These are phyloP conservation scores for Hydrozoanthus gracilis DNA, from an alignment of 92 coral and sea anemone genomes.

Conservation along the genomic window DNA sequence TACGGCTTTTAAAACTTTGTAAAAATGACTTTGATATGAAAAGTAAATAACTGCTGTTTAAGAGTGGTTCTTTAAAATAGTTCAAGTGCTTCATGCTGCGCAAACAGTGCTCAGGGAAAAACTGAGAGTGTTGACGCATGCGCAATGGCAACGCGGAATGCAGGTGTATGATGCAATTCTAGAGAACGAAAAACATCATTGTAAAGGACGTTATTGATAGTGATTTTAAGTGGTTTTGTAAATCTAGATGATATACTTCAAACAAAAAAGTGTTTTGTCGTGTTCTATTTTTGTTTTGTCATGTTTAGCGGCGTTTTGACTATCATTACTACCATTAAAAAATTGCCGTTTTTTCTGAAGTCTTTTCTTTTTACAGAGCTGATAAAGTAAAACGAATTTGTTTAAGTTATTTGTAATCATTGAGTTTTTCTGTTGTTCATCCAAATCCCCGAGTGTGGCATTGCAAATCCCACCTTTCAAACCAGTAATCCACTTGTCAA, in stretches of 20 bases:
- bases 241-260: background rate
- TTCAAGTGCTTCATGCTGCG: slow-evolving; percentile 1
- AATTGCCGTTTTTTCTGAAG: too few relatives aligned
- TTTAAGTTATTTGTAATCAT: background rate
- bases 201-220: background rate
- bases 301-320: too few relatives aligned
- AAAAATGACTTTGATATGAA: background rate
- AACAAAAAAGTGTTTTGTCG: background rate
- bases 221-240: background rate
- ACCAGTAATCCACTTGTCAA: background rate
- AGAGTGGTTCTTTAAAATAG: background rate
- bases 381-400: background rate
- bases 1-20: background rate
- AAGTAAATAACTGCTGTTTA: background rate
- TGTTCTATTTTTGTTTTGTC: too few relatives aligned
- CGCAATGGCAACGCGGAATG: background rate
- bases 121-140: slow-evolving; percentile 1
- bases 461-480: too few relatives aligned
- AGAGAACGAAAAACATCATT: background rate
- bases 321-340: too few relatives aligned
- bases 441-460: background rate
- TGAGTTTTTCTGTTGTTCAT: background rate
- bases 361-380: too few relatives aligned
- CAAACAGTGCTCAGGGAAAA: background rate
- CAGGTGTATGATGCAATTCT: slow-evolving; percentile 27